A percentile compares a stretch with the other conserved stretches of the same genome.
Evolutionary conservation across 2,888 invertebrate genomes (phyloP).

Genomic region (Brachycybe producta): DNA sequence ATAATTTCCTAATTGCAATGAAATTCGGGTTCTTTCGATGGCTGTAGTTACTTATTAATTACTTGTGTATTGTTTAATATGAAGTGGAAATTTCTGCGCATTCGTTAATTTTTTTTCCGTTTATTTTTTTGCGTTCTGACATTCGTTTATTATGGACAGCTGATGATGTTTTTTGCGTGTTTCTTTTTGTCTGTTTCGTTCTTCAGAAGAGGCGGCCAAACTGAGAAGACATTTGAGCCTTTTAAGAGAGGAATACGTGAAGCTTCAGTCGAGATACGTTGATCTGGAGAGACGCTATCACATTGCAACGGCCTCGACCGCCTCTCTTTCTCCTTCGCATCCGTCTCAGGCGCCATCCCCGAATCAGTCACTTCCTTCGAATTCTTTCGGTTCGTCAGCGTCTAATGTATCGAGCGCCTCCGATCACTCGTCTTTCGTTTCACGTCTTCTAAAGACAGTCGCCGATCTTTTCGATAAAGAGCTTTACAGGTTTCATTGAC

Average conservation of each 20-base stretch:
- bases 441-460: slow-evolving; percentile 63
- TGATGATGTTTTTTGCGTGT: background rate
- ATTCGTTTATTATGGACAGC: background rate
- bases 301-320: slow-evolving; percentile 54
- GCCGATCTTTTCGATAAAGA: slow-evolving; percentile 67
- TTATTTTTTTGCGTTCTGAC: background rate
- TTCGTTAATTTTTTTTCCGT: background rate
- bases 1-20: no score
- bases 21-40: no score
- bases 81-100: no score
- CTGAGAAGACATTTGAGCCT: slow-evolving; percentile 70
- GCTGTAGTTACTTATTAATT: no score
- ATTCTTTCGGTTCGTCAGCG: no score
- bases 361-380: no score
- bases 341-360: no score
- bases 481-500: slow-evolving; percentile 35
- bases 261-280: slow-evolving; percentile 64
- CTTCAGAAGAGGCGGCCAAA: slow-evolving; percentile 39
- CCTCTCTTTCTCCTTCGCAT: no score
- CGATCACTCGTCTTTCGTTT: slow-evolving; percentile 68
- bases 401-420: no score
- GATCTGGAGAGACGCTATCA: slow-evolving; percentile 76
- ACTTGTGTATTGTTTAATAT: no score
- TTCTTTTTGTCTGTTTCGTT: background rate
- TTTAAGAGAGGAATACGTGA: slow-evolving; percentile 79